Evolutionary conservation across 2,797 vertebrate species (phyloP).

Genomic region (Heteromormyrus szaboi): DNA sequence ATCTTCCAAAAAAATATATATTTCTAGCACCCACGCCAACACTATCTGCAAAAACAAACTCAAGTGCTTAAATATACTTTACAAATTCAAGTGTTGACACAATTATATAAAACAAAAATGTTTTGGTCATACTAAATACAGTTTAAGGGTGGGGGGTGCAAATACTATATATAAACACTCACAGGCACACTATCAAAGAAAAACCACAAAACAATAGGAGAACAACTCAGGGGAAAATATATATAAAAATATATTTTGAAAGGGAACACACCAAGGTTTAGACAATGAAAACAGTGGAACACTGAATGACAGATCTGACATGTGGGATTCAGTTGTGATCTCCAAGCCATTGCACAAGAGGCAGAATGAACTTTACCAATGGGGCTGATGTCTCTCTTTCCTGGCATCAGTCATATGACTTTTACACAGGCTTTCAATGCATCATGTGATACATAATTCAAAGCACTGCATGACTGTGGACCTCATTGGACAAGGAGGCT

Average conservation of each 20-base stretch:
- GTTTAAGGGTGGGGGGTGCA: conserved; percentile 27
- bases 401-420: neutral
- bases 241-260: conserved; percentile 29
- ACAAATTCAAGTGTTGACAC: conserved; percentile 58
- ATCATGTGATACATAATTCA: conserved; percentile 1
- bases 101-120: conserved; percentile 47
- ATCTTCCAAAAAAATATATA: conserved; percentile 52
- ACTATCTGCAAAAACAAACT: conserved; percentile 58
- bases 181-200: conserved; percentile 23
- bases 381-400: conserved; percentile 39
- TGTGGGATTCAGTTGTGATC: conserved; percentile 29
- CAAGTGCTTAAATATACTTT: conserved; percentile 78
- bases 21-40: conserved; percentile 71
- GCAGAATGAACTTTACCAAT: conserved; percentile 67
- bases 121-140: conserved; percentile 49
- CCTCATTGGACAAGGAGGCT: neutral
- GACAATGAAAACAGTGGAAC: conserved; percentile 46
- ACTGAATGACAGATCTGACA: conserved; percentile 40
- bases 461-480: neutral
- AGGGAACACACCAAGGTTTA: conserved; percentile 47
- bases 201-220: conserved; percentile 23
- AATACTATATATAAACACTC: conserved; percentile 15
- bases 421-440: neutral
- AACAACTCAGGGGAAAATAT: conserved; percentile 20
- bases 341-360: conserved; percentile 50